phyloP scores from a whole-genome alignment of 1,140 invertebrate species.

The Uloborus diversus region DNA sequence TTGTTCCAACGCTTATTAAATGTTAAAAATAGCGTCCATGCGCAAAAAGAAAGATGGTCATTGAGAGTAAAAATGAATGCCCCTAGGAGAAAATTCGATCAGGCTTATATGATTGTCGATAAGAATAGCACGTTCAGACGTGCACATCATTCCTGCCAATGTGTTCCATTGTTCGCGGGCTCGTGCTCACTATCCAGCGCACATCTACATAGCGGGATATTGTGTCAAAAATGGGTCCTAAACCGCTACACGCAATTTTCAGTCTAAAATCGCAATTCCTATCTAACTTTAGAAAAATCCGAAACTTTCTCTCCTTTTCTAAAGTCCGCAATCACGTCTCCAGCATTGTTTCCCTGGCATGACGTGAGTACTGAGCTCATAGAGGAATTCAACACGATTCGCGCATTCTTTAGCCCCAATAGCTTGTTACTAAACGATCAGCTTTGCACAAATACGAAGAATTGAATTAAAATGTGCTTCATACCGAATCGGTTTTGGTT shows the following conservation, averaged over 20 bases:
- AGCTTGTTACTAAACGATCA: too few relatives aligned
- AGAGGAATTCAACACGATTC: too few relatives aligned
- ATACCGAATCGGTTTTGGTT: too few relatives aligned
- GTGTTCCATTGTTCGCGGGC: background rate
- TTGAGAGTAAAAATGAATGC: background rate
- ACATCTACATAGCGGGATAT: background rate
- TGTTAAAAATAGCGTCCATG: background rate
- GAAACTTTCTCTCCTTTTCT: background rate
- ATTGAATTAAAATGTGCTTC: too few relatives aligned
- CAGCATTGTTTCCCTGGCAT: background rate
- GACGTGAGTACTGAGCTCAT: background rate
- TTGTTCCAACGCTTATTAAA: background rate
- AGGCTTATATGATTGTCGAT: background rate
- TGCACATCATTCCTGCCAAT: background rate
- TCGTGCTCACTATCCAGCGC: background rate
- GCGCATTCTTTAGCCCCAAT: too few relatives aligned
- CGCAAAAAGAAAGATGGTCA: background rate
- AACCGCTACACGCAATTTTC: background rate
- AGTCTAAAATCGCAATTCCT: background rate
- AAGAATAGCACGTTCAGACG: background rate
- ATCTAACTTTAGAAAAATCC: background rate
- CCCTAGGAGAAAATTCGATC: background rate
- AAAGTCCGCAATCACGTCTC: background rate
- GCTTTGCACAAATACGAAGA: too few relatives aligned
- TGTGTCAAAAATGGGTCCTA: background rate